phyloP scores from a whole-genome alignment of 2,113 vertebrate species.

The Emydocephalus ijimae region DNA sequence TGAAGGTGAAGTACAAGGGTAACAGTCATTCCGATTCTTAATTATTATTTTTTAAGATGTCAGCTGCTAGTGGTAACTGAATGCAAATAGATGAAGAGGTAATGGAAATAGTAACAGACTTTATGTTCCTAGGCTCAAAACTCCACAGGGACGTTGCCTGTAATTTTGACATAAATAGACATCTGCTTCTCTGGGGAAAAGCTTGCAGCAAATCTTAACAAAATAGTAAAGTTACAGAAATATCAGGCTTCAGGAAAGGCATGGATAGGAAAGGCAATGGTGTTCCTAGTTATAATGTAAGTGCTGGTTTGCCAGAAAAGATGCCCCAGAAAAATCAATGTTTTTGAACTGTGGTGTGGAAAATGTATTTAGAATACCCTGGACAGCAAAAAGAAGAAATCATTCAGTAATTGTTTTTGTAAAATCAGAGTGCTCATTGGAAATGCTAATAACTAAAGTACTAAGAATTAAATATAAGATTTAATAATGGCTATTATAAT shows the following conservation, averaged over 20 bases:
- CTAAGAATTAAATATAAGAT: neutral
- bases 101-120: neutral
- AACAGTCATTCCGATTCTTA: neutral
- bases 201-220: neutral
- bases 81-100: neutral
- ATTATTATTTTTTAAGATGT: neutral
- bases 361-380: neutral
- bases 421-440: neutral
- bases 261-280: neutral
- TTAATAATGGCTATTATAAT: neutral
- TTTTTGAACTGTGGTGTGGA: neutral
- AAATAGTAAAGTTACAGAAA: neutral
- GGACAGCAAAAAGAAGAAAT: neutral
- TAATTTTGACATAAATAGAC: neutral
- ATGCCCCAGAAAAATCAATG: neutral
- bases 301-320: neutral
- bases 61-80: neutral
- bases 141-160: neutral
- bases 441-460: neutral
- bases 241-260: neutral
- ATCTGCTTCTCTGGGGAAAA: neutral
- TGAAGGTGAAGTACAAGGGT: neutral
- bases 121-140: neutral
- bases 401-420: neutral
- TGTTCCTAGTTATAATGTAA: neutral